phyloP scores from a whole-genome alignment of 2,113 vertebrate species.

The Chlorocebus sabaeus region DNA sequence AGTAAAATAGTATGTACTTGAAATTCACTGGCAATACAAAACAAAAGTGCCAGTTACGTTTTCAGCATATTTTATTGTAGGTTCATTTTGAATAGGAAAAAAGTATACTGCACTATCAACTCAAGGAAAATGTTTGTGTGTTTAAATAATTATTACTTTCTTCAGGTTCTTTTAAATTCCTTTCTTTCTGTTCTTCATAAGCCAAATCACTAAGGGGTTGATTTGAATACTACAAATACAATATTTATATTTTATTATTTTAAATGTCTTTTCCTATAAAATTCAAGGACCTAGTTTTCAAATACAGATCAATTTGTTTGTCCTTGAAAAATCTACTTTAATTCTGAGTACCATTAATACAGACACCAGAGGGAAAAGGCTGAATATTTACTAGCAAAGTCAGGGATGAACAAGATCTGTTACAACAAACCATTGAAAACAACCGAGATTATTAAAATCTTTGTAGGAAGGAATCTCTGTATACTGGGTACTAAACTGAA shows the following conservation, averaged over 20 bases:
- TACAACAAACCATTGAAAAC: not conserved
- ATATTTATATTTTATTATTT: slow-evolving; percentile 32
- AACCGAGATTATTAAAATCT: slow-evolving; percentile 9
- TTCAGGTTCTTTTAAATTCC: not conserved
- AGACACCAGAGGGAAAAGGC: slow-evolving; percentile 21
- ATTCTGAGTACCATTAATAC: slow-evolving; percentile 26
- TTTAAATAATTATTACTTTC: slow-evolving; percentile 39
- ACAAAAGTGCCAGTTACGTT: not conserved
- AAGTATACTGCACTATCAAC: not conserved
- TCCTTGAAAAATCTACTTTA: slow-evolving; percentile 38
- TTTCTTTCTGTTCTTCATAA: slow-evolving; percentile 43
- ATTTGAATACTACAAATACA: slow-evolving; percentile 54
- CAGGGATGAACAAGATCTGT: not conserved
- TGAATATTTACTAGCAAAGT: slow-evolving; percentile 40
- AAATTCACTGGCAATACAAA: not conserved
- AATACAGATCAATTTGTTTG: slow-evolving; percentile 37
- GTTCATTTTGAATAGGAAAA: slow-evolving; percentile 45
- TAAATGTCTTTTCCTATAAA: slow-evolving; percentile 40
- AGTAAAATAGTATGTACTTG: not conserved
- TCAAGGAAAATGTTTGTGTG: not conserved
- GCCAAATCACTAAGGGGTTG: slow-evolving; percentile 14
- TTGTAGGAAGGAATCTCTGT: not conserved
- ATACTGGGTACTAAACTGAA: not conserved
- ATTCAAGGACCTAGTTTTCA: slow-evolving; percentile 29
- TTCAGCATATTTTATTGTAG: slow-evolving; percentile 26